Evolutionary conservation across 2,797 vertebrate species (phyloP).

Genomic region (Selene dorsalis): DNA sequence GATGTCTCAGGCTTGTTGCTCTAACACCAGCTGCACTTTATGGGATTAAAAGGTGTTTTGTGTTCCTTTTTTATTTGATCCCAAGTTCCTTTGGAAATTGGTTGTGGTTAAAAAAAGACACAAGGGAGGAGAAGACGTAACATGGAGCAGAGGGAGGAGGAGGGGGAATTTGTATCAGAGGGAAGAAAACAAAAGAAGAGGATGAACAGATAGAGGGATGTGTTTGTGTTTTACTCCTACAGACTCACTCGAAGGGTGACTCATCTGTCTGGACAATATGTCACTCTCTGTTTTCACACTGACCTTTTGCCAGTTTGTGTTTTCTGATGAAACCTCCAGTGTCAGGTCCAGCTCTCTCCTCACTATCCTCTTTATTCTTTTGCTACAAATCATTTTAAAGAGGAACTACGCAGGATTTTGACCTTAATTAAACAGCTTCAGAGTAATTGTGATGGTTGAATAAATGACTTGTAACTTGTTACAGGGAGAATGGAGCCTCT

Average conservation of each 20-base stretch:
- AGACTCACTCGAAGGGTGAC: constrained; percentile 57
- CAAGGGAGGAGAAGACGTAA: not conserved
- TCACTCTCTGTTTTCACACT: constrained; percentile 65
- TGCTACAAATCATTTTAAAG: constrained; percentile 11
- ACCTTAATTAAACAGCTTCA: too few relatives aligned
- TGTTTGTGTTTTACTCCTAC: constrained; percentile 55
- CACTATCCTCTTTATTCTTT: constrained; percentile 34
- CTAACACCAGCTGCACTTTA: not conserved
- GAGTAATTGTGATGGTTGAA: too few relatives aligned
- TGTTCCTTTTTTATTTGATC: constrained; percentile 14
- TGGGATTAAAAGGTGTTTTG: not conserved
- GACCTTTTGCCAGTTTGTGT: constrained; percentile 66
- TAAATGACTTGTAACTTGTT: too few relatives aligned
- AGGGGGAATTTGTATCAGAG: constrained; percentile 7
- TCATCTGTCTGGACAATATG: constrained; percentile 75
- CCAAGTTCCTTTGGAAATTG: not conserved
- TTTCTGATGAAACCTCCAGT: constrained; percentile 52
- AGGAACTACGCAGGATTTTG: too few relatives aligned
- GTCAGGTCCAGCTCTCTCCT: constrained; percentile 39
- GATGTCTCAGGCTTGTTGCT: not conserved
- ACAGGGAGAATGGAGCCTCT: too few relatives aligned
- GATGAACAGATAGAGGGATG: constrained; percentile 32
- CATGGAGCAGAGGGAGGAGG: constrained; percentile 1
- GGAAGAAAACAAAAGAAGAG: not conserved
- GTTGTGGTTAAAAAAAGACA: not conserved